Base-by-base conservation (phyloP, 2,888 invertebrate species). In the Dichetophora obliterata region DNA sequence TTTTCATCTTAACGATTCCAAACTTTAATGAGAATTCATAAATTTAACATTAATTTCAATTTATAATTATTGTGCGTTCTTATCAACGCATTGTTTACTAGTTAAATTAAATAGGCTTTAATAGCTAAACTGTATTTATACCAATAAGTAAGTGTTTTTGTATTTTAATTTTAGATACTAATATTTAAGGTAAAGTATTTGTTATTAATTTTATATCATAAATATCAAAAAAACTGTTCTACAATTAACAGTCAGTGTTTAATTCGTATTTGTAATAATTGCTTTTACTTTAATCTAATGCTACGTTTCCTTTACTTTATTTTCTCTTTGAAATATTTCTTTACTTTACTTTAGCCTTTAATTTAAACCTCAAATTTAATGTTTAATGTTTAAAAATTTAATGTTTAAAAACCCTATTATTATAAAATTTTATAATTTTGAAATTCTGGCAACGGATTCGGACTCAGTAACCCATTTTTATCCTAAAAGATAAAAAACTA, bases 201-300 rank as follows among this genome's bases (percentile, higher is more conserved):
- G 75, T 78, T 74, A 66, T 80, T 82, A 82, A 81, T 78, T 80
- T 80, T 79, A 81, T 82, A 82, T 80, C 80, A 82, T 82, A 80
- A 79, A 81, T 79, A 80, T 83, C 83, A 85, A 83, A 86, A 85
- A 88, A 88, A 86, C 88, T 88, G 87, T 88, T 89, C 88, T 88
- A 88, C 88, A 88, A 88, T 88, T 88, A 88, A 88, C 88, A 88
- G 89, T 88, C 88, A 88, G 88, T 88, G 86, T 86, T 84, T 83
- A 81, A 79, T 81, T 81, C 80, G 79, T 81, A 81, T 82, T 82
- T 82, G 78, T 82, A 57, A 81, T 84, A 82, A 78, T 82, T 82
- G 82, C 77, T 79, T n/a, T n/a, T n/a, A n/a, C n/a, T n/a, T 82
- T 79, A 79, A 70, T 82, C 82, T 82, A 83, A 81, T 69, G 31